Conservation (phyloP, 2,797 vertebrate genomes). For the Cetoscarus ocellatus region DNA sequence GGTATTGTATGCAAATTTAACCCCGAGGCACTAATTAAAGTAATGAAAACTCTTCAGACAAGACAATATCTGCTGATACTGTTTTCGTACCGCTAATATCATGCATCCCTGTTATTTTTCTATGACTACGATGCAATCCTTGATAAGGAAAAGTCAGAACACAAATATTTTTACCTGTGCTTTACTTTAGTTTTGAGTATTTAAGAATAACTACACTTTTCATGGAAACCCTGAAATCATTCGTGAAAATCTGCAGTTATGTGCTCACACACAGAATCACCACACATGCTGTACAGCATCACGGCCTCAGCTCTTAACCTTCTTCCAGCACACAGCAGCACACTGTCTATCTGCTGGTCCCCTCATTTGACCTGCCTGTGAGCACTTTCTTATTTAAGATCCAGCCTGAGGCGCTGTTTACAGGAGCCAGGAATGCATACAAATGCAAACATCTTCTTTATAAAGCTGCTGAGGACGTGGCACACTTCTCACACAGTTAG, state of each 20-base stretch:
- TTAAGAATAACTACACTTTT: neutral
- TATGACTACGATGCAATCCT: no score
- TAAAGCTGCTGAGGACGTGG: slow-evolving; percentile 16
- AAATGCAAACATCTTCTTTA: slow-evolving; percentile 32
- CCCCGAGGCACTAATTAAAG: no score
- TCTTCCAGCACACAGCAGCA: slow-evolving; percentile 16
- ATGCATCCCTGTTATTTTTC: no score
- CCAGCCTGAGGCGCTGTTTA: slow-evolving; percentile 38
- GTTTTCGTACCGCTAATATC: no score
- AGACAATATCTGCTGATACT: no score
- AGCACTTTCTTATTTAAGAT: slow-evolving; percentile 37
- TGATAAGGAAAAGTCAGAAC: no score
- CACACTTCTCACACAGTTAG: neutral
- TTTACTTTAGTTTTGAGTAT: no score
- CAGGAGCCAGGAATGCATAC: slow-evolving; percentile 25
- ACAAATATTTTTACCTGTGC: no score
- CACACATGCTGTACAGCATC: neutral
- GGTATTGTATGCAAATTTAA: no score
- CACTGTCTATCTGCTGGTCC: slow-evolving; percentile 8
- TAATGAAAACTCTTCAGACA: no score
- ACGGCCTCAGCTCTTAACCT: slow-evolving; percentile 8
- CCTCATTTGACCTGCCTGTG: slow-evolving; percentile 40
- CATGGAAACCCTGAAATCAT: neutral
- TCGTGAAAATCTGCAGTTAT: neutral
- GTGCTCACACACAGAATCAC: neutral